Evolutionary conservation across 2,888 invertebrate species (phyloP).

Genomic region (Cheilosia vulpina): DNA sequence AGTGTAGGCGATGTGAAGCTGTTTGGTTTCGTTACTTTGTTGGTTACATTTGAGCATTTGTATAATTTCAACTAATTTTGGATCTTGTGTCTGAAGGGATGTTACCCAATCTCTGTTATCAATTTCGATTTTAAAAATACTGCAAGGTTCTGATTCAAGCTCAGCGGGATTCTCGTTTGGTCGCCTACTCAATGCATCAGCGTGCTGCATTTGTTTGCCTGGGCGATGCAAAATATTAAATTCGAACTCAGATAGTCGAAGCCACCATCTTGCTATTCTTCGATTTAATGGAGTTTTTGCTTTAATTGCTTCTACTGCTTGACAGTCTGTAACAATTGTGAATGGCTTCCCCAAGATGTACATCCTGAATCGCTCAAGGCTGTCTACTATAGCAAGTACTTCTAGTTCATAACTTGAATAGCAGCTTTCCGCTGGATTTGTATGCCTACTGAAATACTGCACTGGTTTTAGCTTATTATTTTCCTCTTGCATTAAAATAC

Average conservation of each 20-base stretch:
- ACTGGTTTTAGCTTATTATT: background rate
- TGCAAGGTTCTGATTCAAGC: too few relatives aligned
- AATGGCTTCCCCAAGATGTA: constrained; percentile 14
- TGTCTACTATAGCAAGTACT: background rate
- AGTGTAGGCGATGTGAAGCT: too few relatives aligned
- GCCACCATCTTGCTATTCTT: background rate
- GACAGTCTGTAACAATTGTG: constrained; percentile 13
- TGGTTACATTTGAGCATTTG: too few relatives aligned
- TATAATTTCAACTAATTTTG: too few relatives aligned
- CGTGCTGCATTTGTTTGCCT: too few relatives aligned
- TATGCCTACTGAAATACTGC: constrained; percentile 23
- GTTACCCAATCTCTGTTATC: too few relatives aligned
- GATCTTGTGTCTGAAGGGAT: too few relatives aligned
- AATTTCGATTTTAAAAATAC: too few relatives aligned
- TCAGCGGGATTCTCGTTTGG: too few relatives aligned
- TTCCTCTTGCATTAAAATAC: constrained; percentile 29
- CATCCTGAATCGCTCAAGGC: constrained; percentile 17
- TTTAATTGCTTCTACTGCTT: constrained; percentile 25
- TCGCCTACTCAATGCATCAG: too few relatives aligned
- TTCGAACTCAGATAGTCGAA: background rate
- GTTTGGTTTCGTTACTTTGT: too few relatives aligned
- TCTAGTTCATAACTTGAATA: constrained; percentile 20
- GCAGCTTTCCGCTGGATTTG: background rate
- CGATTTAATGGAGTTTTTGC: background rate
- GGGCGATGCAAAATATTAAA: too few relatives aligned